Percentiles rank a stretch among this genome's conserved stretches.
These are phyloP conservation scores for Harpagifer antarcticus DNA, from an alignment of 2,797 vertebrate genomes.

Conservation along the genomic window DNA sequence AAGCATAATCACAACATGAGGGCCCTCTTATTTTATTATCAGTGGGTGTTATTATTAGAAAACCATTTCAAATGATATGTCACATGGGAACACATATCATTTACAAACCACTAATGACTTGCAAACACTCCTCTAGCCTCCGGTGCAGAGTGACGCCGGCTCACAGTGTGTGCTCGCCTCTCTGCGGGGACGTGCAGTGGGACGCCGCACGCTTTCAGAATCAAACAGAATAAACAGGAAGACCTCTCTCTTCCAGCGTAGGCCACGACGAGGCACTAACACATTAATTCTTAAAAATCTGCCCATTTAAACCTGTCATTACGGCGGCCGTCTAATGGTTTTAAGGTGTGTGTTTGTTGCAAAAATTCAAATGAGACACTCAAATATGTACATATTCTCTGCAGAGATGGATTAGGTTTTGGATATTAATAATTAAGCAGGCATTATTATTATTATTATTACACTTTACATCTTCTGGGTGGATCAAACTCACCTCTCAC, in stretches of 20 bases:
- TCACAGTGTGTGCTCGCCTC: constrained; percentile 87
- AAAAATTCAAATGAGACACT: constrained; percentile 87
- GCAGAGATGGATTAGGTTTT: constrained; percentile 85
- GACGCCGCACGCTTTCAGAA: constrained; percentile 43
- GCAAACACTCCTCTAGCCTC: constrained; percentile 96
- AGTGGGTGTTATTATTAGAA: constrained; percentile 97
- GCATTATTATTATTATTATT: constrained; percentile 88
- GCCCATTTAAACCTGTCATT: constrained; percentile 84
- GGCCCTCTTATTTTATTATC: constrained; percentile 97
- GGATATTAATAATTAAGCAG: constrained; percentile 87
- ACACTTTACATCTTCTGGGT: constrained; percentile 85
- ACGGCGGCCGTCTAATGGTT: constrained; percentile 80
- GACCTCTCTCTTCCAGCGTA: constrained; percentile 42
- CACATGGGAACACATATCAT: constrained; percentile 99
- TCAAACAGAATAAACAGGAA: constrained; percentile 73
- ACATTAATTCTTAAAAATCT: constrained; percentile 85
- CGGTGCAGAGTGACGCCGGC: constrained; percentile 88
- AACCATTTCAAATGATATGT: constrained; percentile 98
- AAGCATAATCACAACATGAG: constrained; percentile 92
- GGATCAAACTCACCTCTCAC: constrained; percentile 85
- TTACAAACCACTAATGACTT: constrained; percentile 99
- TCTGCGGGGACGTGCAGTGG: constrained; percentile 78
- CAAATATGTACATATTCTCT: constrained; percentile 87
- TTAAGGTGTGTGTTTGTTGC: constrained; percentile 86
- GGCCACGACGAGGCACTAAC: constrained; percentile 69